Base-by-base conservation (phyloP, 2,113 vertebrate species). In the Salvelinus fontinalis region DNA sequence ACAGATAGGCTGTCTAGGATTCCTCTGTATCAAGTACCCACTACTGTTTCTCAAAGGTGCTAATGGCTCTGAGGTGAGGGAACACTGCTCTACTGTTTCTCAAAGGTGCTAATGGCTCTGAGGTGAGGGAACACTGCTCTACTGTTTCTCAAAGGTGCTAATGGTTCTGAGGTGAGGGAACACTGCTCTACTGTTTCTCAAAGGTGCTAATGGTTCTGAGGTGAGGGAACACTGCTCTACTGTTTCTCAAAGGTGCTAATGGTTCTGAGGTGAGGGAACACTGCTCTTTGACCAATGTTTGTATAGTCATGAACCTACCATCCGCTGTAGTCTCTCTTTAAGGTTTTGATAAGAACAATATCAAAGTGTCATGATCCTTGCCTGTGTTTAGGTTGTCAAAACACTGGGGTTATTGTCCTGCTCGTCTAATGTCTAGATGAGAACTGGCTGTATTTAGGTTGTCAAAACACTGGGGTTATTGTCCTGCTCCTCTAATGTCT, bases 21-120 rank as follows among this genome's bases (percentile, higher is more conserved):
- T 93, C 78, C 87, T 98, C 79, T 96, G 97, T 14, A 49, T 96
- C 59, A 93, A 94, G 93, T 97, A 97, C 64, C 92, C 92, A 1
- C 44, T 88, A 0, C 91, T 94, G 71, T 90, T 97, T 14, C 13
- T 94, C 26, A 93, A 81, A 83, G 94, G 91, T 29, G 79, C 54
- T 0, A 78, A 90, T 0, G 51, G 51, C 4, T 54, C 14, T 54
- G 88, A 91, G 88, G 92, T 94, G 26, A 79, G 39, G 39, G 39
- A 44, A 44, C 78, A 44, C 14, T 18, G 11, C 16, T 66, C 5
- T 3, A 0, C 91, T 94, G 71, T 90, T 97, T 14, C 13, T 94
- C 26, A 93, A 81, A 83, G 94, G 91, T 29, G 79, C 54, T 0
- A 78, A 90, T 0, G 51, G 51, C 4, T 54, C 14, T 54, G 88